phyloP scores from a whole-genome alignment of 2,888 invertebrate genomes.

The Dasysyrphus tricinctus region DNA sequence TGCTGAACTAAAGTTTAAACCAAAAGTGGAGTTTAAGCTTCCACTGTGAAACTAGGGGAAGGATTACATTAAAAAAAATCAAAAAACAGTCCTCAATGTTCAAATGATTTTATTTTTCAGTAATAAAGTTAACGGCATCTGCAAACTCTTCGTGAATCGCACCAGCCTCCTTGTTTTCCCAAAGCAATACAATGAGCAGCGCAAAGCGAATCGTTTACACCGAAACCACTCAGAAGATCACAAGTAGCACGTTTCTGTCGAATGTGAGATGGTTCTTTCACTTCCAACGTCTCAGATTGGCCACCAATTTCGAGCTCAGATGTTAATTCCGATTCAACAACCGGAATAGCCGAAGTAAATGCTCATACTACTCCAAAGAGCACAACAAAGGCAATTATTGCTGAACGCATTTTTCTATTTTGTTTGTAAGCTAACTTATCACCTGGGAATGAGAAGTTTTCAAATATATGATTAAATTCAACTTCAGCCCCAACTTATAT shows the following conservation, averaged over 20 bases:
- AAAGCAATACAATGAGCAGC: constrained; percentile 82
- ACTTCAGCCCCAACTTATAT: background rate
- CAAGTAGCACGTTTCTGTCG: constrained; percentile 83
- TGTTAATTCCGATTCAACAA: constrained; percentile 10
- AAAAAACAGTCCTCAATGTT: no score
- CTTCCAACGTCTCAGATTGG: constrained; percentile 28
- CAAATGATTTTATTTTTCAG: no score
- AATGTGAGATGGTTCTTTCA: background rate
- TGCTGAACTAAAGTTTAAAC: no score
- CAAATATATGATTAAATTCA: background rate
- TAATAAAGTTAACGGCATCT: constrained; percentile 78
- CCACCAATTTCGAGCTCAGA: constrained; percentile 39
- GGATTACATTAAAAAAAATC: no score
- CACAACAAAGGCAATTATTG: constrained; percentile 43
- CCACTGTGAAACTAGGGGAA: no score
- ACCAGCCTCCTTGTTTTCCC: constrained; percentile 82
- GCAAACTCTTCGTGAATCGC: constrained; percentile 81
- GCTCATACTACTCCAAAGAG: constrained; percentile 44
- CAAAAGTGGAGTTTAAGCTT: no score
- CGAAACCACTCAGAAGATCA: constrained; percentile 80
- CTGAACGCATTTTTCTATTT: constrained; percentile 10
- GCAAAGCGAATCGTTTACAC: constrained; percentile 82
- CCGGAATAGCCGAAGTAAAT: constrained; percentile 50
- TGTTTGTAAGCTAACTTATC: background rate
- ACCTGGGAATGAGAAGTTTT: background rate